These are phyloP conservation scores for Sitophilus oryzae DNA, from an alignment of 1,140 invertebrate genomes.

Conservation along the genomic window DNA sequence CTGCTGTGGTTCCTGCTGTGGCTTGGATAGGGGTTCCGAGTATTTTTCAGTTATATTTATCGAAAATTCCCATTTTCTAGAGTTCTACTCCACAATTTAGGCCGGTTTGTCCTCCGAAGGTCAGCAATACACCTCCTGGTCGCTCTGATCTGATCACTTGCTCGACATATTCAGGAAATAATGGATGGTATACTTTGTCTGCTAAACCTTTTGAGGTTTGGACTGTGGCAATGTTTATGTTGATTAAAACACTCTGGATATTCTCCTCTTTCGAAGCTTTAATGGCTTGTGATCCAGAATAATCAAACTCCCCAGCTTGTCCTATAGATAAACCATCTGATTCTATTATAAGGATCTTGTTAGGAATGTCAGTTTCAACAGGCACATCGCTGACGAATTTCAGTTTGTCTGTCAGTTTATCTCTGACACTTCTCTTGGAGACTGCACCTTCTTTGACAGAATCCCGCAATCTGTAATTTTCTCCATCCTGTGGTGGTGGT, in stretches of 20 bases:
- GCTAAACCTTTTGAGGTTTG: constrained; percentile 97
- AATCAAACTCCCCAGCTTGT: constrained; percentile 98
- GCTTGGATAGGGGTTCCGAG: constrained; percentile 92
- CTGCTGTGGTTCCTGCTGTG: constrained; percentile 95
- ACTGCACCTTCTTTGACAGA: constrained; percentile 75
- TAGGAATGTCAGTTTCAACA: constrained; percentile 46
- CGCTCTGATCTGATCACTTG: constrained; percentile 95
- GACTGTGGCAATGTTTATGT: constrained; percentile 99
- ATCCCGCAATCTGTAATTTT: constrained; percentile 90
- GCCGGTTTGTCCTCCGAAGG: constrained; percentile 98
- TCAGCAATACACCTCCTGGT: constrained; percentile 91
- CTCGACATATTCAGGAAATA: constrained; percentile 92
- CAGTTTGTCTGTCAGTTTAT: constrained; percentile 27
- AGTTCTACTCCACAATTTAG: constrained; percentile 95
- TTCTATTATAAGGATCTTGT: constrained; percentile 94
- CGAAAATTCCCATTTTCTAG: constrained; percentile 74
- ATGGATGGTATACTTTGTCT: constrained; percentile 97
- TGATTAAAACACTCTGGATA: constrained; percentile 92
- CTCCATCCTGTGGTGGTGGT: constrained; percentile 92
- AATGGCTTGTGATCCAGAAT: constrained; percentile 89
- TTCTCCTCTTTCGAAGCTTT: constrained; percentile 94
- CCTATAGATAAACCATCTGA: constrained; percentile 97
- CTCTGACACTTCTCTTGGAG: constrained; percentile 48
- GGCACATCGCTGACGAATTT: constrained; percentile 15
- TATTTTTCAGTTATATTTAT: constrained; percentile 80